Percentiles rank a stretch among this genome's conserved stretches.
phyloP scores from a whole-genome alignment of 2,797 vertebrate species.

The Acanthornis magna region DNA sequence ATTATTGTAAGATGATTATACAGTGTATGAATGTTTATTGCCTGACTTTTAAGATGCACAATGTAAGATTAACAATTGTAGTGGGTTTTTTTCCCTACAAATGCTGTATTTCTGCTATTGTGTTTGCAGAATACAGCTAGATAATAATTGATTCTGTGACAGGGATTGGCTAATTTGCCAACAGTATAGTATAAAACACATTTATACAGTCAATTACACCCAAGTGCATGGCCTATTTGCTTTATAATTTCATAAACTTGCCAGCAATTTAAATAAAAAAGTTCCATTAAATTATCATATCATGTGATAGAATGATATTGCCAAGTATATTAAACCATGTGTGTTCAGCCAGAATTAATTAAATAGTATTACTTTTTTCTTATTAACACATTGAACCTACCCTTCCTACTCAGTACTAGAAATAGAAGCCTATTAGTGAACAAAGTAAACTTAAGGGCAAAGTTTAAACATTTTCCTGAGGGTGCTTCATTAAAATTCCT shows the following conservation, averaged over 20 bases:
- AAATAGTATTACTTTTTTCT: constrained; percentile 87
- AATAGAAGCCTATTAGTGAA: constrained; percentile 82
- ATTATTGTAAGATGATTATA: constrained; percentile 71
- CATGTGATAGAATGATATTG: constrained; percentile 84
- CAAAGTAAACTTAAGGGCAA: constrained; percentile 81
- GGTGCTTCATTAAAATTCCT: constrained; percentile 80
- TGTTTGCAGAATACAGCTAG: constrained; percentile 76
- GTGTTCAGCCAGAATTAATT: constrained; percentile 86
- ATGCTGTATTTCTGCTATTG: constrained; percentile 77
- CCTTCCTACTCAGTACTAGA: constrained; percentile 76
- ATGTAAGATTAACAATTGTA: constrained; percentile 72
- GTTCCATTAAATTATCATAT: constrained; percentile 85
- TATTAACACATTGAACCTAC: constrained; percentile 81
- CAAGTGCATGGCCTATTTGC: constrained; percentile 84
- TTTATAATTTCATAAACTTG: constrained; percentile 87
- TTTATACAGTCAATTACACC: constrained; percentile 86
- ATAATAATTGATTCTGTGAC: constrained; percentile 81
- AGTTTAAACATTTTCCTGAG: constrained; percentile 81
- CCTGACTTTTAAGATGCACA: constrained; percentile 73
- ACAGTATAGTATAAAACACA: constrained; percentile 82
- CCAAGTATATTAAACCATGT: constrained; percentile 84
- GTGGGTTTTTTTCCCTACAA: constrained; percentile 47
- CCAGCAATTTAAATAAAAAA: constrained; percentile 87
- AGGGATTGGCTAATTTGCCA: constrained; percentile 82
- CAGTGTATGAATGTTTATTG: constrained; percentile 74